These are phyloP conservation scores for Drosophila lini DNA, from an alignment of 1,140 invertebrate species.

Conservation along the genomic window DNA sequence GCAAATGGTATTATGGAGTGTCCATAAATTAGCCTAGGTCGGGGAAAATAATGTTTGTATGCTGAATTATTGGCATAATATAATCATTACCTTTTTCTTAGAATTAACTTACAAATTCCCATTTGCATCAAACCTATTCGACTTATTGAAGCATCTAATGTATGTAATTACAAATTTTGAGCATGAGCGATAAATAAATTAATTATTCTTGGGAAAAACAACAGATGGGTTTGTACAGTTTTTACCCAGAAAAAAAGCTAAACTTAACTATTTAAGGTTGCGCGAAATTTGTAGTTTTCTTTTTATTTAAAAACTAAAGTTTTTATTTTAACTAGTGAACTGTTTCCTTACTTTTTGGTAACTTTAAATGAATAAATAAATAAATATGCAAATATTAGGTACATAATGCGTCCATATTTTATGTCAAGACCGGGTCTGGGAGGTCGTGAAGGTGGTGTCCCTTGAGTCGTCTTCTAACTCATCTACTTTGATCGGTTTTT, in stretches of 20 bases:
- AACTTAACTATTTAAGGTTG: background rate
- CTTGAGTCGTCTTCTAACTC: too few relatives aligned
- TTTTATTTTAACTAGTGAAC: too few relatives aligned
- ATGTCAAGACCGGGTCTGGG: too few relatives aligned
- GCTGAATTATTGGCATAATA: background rate
- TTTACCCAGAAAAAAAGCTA: background rate
- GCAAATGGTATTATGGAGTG: conserved; percentile 10
- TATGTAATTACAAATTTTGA: background rate
- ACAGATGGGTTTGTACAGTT: background rate
- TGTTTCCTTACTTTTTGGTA: too few relatives aligned
- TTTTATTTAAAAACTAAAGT: too few relatives aligned
- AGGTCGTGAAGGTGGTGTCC: too few relatives aligned
- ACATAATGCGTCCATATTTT: too few relatives aligned
- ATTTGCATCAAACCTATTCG: too few relatives aligned
- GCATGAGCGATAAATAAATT: background rate
- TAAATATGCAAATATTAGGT: too few relatives aligned
- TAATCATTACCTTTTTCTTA: background rate
- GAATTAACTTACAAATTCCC: background rate
- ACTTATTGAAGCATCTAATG: background rate
- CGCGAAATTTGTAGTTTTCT: background rate
- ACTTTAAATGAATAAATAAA: too few relatives aligned
- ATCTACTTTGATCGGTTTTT: too few relatives aligned
- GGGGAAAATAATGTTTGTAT: conserved; percentile 6
- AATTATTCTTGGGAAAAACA: background rate
- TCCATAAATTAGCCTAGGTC: conserved; percentile 38